Base-by-base conservation (phyloP, 2,888 invertebrate genomes). In the Falcaria lacertinaria region DNA sequence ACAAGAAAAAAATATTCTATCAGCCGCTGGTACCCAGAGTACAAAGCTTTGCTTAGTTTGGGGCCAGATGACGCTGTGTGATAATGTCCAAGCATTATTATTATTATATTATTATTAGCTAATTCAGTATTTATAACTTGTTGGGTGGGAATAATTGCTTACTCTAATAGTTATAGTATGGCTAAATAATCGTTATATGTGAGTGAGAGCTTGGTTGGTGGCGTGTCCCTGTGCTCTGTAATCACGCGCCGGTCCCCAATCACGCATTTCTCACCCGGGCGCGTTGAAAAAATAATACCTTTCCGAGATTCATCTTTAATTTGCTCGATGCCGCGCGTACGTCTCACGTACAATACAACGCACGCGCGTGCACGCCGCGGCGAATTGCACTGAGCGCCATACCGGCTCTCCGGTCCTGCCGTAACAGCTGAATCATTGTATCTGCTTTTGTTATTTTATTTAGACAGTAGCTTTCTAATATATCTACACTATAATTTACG, bases 251-350 rank as follows among this genome's bases (percentile, higher is more conserved):
- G 88, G 78, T 77, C 86, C 76, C 75, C 85, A 89, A 88, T 89
- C 87, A 87, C 77, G 83, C 85, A 83, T 80, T 89, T 89, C 88
- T 89, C 89, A 89, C 89, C 86, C 86, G 74, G 58, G 74, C 83
- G 89, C 84, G 88, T 81, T 89, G 87, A 89, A 89, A 89, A 88
- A 89, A 89, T 89, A 85, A 89, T 86, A 84, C 80, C 74, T 80
- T 74, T 71, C 68, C 64, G 76, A 78, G 80, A 80, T 85, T 88
- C 75, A 87, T 87, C 88, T 88, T 86, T 89, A 89, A 89, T 88
- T 89, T 88, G 79, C 77, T 64, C 75, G 72, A 69, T 70, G 84
- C 87, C 86, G 86, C 78, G 61, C 64, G 62, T 54, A 60, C 57
- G 54, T 50, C 48, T 52, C 45, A 42, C 39, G 39, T 25, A 42